phyloP scores from a whole-genome alignment of 2,888 invertebrate species.

The Epiblema foenella region DNA sequence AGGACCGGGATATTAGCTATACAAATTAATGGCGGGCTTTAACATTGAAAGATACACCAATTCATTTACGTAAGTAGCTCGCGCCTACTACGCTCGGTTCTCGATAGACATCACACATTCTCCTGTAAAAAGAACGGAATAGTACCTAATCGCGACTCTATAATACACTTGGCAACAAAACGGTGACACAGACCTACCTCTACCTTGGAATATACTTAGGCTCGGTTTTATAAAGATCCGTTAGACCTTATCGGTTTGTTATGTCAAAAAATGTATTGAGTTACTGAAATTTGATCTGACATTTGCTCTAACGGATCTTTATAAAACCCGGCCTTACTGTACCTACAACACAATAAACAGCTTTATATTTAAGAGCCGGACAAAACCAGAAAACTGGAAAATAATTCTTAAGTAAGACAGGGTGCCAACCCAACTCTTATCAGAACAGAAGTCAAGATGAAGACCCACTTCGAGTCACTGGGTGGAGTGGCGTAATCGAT shows the following conservation, averaged over 20 bases:
- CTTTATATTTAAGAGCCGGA: too few relatives aligned
- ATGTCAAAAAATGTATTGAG: too few relatives aligned
- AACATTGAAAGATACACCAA: slow-evolving; percentile 44
- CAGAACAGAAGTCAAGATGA: neutral
- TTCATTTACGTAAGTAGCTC: slow-evolving; percentile 42
- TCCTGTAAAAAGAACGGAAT: neutral
- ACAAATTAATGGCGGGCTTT: slow-evolving; percentile 57
- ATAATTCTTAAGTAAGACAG: too few relatives aligned
- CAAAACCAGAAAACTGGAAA: too few relatives aligned
- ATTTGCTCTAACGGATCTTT: too few relatives aligned
- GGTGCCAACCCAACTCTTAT: neutral
- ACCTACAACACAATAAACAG: too few relatives aligned
- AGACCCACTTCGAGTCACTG: neutral
- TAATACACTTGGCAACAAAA: neutral
- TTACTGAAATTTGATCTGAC: too few relatives aligned
- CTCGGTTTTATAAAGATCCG: too few relatives aligned
- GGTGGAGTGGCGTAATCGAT: neutral
- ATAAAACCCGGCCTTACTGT: too few relatives aligned
- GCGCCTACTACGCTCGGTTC: slow-evolving; percentile 36
- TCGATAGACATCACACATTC: slow-evolving; percentile 8
- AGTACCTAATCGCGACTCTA: neutral
- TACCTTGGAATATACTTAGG: too few relatives aligned
- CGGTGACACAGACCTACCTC: too few relatives aligned
- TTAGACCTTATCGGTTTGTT: too few relatives aligned
- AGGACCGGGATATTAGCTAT: slow-evolving; percentile 58